Evolutionary conservation across 2,113 vertebrate species (phyloP).

Genomic region (Catharus minimus): DNA sequence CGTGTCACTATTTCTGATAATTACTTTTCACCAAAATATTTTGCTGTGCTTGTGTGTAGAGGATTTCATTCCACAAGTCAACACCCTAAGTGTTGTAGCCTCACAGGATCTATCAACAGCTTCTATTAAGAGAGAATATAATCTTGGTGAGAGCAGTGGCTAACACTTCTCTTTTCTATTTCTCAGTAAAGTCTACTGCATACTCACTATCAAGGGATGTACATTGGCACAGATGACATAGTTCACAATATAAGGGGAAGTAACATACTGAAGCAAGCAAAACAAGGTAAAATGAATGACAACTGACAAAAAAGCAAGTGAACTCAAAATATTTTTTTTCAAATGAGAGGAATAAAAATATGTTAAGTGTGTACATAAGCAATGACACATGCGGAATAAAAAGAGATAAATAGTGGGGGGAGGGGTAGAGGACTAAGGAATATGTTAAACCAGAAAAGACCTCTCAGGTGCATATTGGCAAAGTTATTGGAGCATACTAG

Average conservation of each 20-base stretch:
- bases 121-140: conserved; percentile 80
- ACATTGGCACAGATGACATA: conserved; percentile 70
- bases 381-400: conserved; percentile 52
- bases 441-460: conserved; percentile 5
- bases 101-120: conserved; percentile 80
- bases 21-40: conserved; percentile 90
- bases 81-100: conserved; percentile 76
- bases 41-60: conserved; percentile 82
- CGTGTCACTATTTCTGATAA: conserved; percentile 83
- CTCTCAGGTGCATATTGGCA: neutral
- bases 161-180: conserved; percentile 75
- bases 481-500: neutral
- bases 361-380: conserved; percentile 60
- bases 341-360: conserved; percentile 71
- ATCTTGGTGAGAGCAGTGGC: conserved; percentile 75
- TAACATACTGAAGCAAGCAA: conserved; percentile 71
- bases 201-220: conserved; percentile 64
- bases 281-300: conserved; percentile 74
- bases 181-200: conserved; percentile 77
- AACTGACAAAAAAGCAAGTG: conserved; percentile 73
- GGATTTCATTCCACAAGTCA: conserved; percentile 83
- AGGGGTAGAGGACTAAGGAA: neutral
- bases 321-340: conserved; percentile 63
- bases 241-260: conserved; percentile 68
- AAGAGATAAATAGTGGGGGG: conserved; percentile 54